Base-by-base conservation (phyloP, 2,888 invertebrate species). In the Parasteatoda lunata region DNA sequence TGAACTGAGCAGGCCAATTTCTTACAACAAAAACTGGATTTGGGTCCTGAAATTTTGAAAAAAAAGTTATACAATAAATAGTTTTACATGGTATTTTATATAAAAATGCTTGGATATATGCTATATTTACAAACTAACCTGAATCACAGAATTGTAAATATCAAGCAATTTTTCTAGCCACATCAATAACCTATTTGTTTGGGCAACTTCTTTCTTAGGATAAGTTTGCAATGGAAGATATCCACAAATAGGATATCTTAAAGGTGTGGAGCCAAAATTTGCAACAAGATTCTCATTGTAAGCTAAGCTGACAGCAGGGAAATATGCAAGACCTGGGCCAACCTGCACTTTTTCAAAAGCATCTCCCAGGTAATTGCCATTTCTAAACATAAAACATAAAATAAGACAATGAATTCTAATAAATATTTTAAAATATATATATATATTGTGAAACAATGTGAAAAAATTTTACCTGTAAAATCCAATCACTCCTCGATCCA, bases 271-370 rank as follows among this genome's bases (percentile, higher is more conserved):
- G 69, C 97, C 97, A 91, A 96, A 97, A 92, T 96, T 96, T 0
- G 95, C 95, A 84, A 95, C 94, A 0, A 96, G 91, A 89, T 94
- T 95, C 91, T 96, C 96, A 71, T 94, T 94, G 91, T 94, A 94
- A 0, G 96, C 95, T 59, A 97, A 91, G 30, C 96, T 96, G 0
- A 96, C 95, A 0, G 96, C 95, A 0, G 96, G 96, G 91, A 96
- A 96, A 91, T 96, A 96, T 0, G 95, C 95, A 2, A 95, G 92
- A 0, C 95, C 95, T 0, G 95, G 93, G 0, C 96, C 96, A 78
- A 94, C 94, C n/a, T 94, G 92, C 75, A 96, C 94, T 84, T 94
- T 94, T 68, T 93, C 93, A 90, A 96, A 97, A 0, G 96, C 96
- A 76, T 94, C 91, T 0, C 96, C 96, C 91, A 96, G 92, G 0